Evolutionary conservation across 1,140 invertebrate genomes (phyloP).

Genomic region (Kradibia gibbosae): DNA sequence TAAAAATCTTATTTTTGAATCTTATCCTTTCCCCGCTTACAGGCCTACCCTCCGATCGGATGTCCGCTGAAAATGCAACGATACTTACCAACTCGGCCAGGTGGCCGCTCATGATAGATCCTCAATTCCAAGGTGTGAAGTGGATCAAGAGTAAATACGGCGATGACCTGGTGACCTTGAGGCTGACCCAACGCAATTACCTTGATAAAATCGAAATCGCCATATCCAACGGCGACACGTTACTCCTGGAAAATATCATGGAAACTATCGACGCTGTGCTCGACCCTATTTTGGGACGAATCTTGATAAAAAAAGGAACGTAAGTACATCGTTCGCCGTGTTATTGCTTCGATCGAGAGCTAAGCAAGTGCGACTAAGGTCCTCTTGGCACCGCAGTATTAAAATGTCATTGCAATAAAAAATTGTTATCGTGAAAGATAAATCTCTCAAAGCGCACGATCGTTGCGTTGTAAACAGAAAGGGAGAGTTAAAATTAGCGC

Average conservation of each 20-base stretch:
- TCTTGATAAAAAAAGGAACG: constrained; percentile 88
- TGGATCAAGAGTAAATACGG: constrained; percentile 94
- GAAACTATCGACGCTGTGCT: constrained; percentile 92
- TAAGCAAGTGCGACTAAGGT: no score
- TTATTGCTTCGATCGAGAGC: no score
- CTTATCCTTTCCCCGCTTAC: no score
- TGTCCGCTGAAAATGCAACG: constrained; percentile 96
- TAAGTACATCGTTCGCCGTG: constrained; percentile 68
- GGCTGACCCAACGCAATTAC: constrained; percentile 87
- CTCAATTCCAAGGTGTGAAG: constrained; percentile 93
- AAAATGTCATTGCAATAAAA: no score
- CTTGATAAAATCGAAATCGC: constrained; percentile 88
- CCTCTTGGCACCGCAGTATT: no score
- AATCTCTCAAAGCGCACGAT: no score
- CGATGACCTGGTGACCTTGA: constrained; percentile 80
- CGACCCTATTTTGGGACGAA: constrained; percentile 89
- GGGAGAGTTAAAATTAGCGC: no score
- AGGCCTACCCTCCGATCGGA: constrained; percentile 89
- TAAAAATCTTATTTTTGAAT: no score
- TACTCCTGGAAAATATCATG: constrained; percentile 92
- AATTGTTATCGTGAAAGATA: no score
- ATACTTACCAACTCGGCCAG: constrained; percentile 91
- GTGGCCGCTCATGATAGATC: constrained; percentile 97
- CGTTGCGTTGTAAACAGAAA: no score
- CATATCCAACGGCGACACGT: constrained; percentile 80